phyloP scores from a whole-genome alignment of 2,888 invertebrate genomes.

The Lochmaea crataegi region DNA sequence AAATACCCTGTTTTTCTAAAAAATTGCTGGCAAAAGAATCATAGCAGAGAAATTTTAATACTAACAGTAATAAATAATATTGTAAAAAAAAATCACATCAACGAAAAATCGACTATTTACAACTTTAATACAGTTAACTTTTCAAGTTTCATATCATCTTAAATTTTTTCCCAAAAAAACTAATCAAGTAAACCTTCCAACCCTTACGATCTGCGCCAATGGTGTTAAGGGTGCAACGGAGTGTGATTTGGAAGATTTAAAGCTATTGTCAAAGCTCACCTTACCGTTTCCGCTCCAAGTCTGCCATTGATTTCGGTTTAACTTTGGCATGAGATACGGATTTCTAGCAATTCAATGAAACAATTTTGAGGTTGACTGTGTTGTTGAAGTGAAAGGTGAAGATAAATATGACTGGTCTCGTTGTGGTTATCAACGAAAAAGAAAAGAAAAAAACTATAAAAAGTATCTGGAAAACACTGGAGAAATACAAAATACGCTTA shows the following conservation, averaged over 20 bases:
- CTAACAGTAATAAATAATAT: no score
- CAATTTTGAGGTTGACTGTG: conserved; percentile 18
- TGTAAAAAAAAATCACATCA: no score
- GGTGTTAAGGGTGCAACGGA: background rate
- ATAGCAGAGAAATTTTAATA: no score
- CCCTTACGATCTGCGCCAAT: conserved; percentile 1
- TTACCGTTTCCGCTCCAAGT: conserved; percentile 24
- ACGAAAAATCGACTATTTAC: no score
- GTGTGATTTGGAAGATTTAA: conserved; percentile 26
- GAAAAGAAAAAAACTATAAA: background rate
- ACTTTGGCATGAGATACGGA: conserved; percentile 19
- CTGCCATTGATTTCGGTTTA: conserved; percentile 25
- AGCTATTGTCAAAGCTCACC: conserved; percentile 24
- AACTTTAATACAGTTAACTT: no score
- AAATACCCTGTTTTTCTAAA: no score
- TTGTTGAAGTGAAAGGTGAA: conserved; percentile 13
- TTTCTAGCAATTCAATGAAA: conserved; percentile 23
- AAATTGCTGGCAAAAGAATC: no score
- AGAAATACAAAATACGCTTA: no score
- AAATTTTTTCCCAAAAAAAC: background rate
- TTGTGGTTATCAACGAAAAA: background rate
- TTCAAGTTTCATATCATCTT: no score
- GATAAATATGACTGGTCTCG: conserved; percentile 11
- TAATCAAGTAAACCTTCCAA: background rate
- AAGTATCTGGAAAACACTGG: background rate